phyloP scores from a whole-genome alignment of 2,888 invertebrate genomes.

The Plagodis dolabraria region DNA sequence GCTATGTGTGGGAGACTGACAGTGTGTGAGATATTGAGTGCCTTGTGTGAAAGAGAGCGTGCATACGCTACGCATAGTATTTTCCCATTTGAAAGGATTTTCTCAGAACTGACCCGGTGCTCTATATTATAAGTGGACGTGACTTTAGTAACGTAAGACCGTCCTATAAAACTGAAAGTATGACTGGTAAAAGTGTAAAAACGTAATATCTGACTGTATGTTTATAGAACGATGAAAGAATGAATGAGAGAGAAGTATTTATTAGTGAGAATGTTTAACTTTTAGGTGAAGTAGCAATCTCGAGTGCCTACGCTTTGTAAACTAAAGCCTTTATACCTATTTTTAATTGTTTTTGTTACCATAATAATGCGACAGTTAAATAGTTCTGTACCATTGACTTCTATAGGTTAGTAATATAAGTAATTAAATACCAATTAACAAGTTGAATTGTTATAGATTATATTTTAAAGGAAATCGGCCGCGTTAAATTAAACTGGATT shows the following conservation, averaged over 20 bases:
- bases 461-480: constrained; percentile 49
- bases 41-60: constrained; percentile 60
- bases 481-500: constrained; percentile 42
- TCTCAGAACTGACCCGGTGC: constrained; percentile 83
- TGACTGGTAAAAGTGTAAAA: constrained; percentile 47
- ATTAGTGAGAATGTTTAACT: constrained; percentile 81
- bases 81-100: constrained; percentile 63
- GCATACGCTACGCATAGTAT: constrained; percentile 60
- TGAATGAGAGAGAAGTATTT: constrained; percentile 77
- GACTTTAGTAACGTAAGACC: constrained; percentile 76
- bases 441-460: constrained; percentile 80
- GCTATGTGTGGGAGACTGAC: constrained; percentile 68
- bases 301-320: constrained; percentile 85
- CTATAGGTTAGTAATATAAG: constrained; percentile 76
- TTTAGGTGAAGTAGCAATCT: constrained; percentile 82
- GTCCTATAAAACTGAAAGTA: constrained; percentile 65
- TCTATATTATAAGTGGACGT: constrained; percentile 73
- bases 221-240: constrained; percentile 44
- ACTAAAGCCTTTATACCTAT: constrained; percentile 75
- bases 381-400: constrained; percentile 82
- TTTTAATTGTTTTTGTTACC: constrained; percentile 84
- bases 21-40: constrained; percentile 60
- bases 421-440: constrained; percentile 81
- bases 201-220: constrained; percentile 43
- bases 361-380: constrained; percentile 75